Conservation (phyloP, 2,113 vertebrate species). For the Mungos mungo region DNA sequence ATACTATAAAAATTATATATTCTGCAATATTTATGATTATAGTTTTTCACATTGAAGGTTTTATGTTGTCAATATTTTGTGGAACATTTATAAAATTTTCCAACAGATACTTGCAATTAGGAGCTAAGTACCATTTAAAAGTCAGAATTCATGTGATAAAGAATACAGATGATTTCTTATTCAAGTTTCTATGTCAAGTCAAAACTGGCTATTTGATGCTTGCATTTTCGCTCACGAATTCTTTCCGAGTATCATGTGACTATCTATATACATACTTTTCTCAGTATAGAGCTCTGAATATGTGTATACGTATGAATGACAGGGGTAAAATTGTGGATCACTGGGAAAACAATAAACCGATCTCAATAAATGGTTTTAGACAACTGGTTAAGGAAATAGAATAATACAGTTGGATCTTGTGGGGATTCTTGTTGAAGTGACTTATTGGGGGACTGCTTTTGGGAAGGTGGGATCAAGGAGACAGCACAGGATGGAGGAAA, state of each 20-base stretch:
- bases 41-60: neutral
- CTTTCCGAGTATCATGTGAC: neutral
- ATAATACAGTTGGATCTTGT: neutral
- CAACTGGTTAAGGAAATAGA: neutral
- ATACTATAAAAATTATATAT: neutral
- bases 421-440: neutral
- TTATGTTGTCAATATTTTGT: conserved; percentile 56
- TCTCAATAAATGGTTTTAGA: neutral
- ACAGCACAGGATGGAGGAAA: neutral
- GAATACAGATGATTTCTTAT: conserved; percentile 17
- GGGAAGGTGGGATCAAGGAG: neutral
- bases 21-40: conserved; percentile 4
- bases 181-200: neutral
- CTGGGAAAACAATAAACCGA: neutral
- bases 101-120: neutral
- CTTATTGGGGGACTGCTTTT: neutral
- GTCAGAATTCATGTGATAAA: conserved; percentile 11
- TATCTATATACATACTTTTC: neutral
- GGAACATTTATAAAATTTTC: neutral
- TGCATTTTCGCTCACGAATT: neutral
- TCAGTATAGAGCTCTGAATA: neutral
- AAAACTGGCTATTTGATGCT: neutral
- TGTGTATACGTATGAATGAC: neutral
- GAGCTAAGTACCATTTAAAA: conserved; percentile 58
- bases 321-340: neutral